Evolutionary conservation across 2,797 vertebrate species (phyloP), one percentile per base, ranked within the genome.

Genomic region (Gadopsis marmoratus): DNA sequence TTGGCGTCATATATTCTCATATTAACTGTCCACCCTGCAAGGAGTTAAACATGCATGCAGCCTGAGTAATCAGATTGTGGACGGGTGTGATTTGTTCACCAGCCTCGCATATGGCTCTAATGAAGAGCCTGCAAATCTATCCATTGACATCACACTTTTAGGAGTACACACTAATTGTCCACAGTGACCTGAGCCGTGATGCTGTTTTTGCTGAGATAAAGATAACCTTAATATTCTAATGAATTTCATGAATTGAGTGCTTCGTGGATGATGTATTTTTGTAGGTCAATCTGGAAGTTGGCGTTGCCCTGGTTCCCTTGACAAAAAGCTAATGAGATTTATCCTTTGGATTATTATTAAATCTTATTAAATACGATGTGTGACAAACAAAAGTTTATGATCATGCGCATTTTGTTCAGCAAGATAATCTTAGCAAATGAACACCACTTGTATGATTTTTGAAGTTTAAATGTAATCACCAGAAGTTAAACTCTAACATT

Each of bases 71-170:
- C 84, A 78, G 65, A 79, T 71, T 80, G 70, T 71, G 76, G 71
- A 88, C 79, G 82, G 69, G 81, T 82, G 77, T 77, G 80, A 88
- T 91, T 77, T 64, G 75, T 79, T 65, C 81, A 74, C n/a, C 51
- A 53, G 5, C n/a, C 77, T 85, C 81, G 71, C 94, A 94, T 92
- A 75, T 95, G 94, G 92, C 82, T 91, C 89, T 81, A 93, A 94
- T 96, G 86, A 93, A 83, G 78, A 74, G 59, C 67, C 65, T 77
- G 82, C 84, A 84, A 80, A 86, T 80, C 84, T 92, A 77, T 83
- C 83, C 43, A 67, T 89, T 94, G 90, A 94, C 92, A 92, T 95
- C 93, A 94, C 82, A 80, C 66, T 86, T 85, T 69, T 82, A 72
- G 55, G 84, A 87, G 61, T 65, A 43, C 83, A 82, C 71, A 64